Conservation (phyloP, 2,888 invertebrate species). For the Cosmorhoe ocellata region DNA sequence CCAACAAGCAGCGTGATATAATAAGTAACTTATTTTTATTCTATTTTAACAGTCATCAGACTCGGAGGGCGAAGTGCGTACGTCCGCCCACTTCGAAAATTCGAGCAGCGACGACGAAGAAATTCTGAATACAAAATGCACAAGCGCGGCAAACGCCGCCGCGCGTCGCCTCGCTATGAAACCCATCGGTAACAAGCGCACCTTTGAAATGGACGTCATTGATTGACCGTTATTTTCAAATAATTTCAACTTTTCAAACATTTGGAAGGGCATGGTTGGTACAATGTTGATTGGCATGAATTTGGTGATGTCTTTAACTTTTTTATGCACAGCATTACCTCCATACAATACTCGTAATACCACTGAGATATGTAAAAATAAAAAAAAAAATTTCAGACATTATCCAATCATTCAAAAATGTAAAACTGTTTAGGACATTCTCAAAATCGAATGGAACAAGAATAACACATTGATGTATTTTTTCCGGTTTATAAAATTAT, state of each 20-base stretch:
- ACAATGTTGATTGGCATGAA: neutral
- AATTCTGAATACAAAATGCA: slow-evolving; percentile 60
- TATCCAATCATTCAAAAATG: no score
- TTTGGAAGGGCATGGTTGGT: neutral
- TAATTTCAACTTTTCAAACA: neutral
- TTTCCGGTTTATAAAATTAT: no score
- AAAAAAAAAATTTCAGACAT: no score
- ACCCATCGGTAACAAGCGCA: slow-evolving; percentile 62
- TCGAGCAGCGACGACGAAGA: slow-evolving; percentile 76
- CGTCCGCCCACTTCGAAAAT: slow-evolving; percentile 61
- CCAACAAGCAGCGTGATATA: no score
- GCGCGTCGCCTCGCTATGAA: slow-evolving; percentile 70
- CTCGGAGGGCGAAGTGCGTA: slow-evolving; percentile 62
- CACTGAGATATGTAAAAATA: no score
- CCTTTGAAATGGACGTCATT: slow-evolving; percentile 71
- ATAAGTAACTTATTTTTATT: neutral
- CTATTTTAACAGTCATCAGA: slow-evolving; percentile 61
- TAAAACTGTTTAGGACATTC: no score
- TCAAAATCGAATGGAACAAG: no score
- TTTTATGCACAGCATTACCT: no score
- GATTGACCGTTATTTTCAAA: slow-evolving; percentile 54
- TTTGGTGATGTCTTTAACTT: no score
- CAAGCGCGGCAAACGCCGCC: slow-evolving; percentile 40
- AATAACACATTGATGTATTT: no score
- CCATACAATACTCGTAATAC: no score